A percentile compares a stretch with the other conserved stretches of the same genome.
Conservation (phyloP, 2,113 vertebrate genomes). For the Pao palembangensis region DNA sequence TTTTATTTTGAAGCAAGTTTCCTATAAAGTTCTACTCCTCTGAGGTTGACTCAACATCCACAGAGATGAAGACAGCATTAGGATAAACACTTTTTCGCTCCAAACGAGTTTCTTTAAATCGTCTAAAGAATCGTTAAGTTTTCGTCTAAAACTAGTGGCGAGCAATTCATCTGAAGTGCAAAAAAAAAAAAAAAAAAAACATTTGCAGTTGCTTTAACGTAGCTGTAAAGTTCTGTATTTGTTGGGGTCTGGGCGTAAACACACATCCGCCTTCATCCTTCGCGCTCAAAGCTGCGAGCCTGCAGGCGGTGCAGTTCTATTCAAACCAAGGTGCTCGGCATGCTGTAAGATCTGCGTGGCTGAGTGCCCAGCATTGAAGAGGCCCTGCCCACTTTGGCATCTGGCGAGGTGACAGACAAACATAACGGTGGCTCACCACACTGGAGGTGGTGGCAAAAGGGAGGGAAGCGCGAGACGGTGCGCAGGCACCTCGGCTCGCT, state of each 20-base stretch:
- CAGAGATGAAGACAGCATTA: neutral
- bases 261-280: slow-evolving; percentile 13
- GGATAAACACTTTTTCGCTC: neutral
- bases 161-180: neutral
- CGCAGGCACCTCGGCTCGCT: slow-evolving; percentile 32
- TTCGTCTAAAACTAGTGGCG: neutral
- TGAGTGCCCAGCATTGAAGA: slow-evolving; percentile 22
- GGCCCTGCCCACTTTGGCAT: slow-evolving; percentile 25
- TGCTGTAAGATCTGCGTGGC: slow-evolving; percentile 43
- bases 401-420: slow-evolving; percentile 55
- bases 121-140: no score
- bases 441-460: neutral
- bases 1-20: no score
- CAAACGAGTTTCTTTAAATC: neutral
- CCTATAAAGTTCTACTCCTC: neutral
- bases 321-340: slow-evolving; percentile 35
- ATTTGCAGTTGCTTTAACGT: neutral
- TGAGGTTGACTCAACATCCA: neutral
- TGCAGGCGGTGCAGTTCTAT: slow-evolving; percentile 1
- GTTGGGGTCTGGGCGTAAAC: neutral
- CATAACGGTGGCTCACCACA: neutral
- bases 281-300: slow-evolving; percentile 8
- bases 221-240: neutral
- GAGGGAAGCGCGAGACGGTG: slow-evolving; percentile 3
- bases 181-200: neutral